phyloP scores from a whole-genome alignment of 2,113 vertebrate species.

The Onychorhynchus coronatus region DNA sequence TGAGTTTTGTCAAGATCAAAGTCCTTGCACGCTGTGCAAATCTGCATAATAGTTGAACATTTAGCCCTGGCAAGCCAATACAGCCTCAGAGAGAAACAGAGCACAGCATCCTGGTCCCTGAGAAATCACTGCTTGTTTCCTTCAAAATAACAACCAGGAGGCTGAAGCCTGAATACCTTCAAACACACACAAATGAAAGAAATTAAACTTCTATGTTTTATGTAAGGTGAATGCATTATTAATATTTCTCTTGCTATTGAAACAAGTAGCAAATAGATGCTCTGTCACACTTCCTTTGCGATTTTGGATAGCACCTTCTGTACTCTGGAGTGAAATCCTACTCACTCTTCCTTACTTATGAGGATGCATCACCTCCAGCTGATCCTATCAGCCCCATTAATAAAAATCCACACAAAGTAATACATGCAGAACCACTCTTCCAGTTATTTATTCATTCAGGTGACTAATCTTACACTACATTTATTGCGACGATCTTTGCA shows the following conservation, averaged over 20 bases:
- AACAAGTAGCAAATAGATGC: background rate
- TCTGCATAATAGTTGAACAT: background rate
- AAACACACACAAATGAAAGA: background rate
- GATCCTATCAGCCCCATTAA: background rate
- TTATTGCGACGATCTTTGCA: background rate
- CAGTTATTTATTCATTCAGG: background rate
- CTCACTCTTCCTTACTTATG: background rate
- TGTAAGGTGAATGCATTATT: background rate
- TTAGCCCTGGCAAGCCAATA: background rate
- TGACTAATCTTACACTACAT: background rate
- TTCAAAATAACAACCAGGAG: background rate
- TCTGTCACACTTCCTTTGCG: background rate
- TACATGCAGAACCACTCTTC: background rate
- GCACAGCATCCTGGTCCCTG: background rate
- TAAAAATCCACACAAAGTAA: background rate
- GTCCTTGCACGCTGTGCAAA: background rate
- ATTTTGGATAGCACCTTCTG: background rate
- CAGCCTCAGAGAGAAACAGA: background rate
- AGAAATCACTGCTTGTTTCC: background rate
- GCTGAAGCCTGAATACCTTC: background rate
- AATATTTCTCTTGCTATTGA: background rate
- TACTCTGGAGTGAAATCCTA: background rate
- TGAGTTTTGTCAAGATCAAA: background rate
- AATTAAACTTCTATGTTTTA: background rate
- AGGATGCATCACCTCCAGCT: background rate